Percentiles rank a stretch among this genome's conserved stretches.
Conservation (phyloP, 2,113 vertebrate species). For the Neomonachus schauinslandi region DNA sequence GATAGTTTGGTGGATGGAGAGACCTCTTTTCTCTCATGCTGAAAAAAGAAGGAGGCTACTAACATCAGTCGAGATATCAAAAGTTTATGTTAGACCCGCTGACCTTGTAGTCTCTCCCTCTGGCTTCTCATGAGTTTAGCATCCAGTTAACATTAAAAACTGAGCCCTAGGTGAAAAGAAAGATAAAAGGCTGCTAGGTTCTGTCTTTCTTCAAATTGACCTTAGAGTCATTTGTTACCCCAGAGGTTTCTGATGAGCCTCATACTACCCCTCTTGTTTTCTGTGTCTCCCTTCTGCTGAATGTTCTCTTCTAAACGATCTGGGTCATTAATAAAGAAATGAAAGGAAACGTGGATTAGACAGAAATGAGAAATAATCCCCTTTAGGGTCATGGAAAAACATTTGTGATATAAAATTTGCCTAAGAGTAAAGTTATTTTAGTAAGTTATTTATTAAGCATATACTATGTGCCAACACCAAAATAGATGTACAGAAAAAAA, state of each 20-base stretch:
- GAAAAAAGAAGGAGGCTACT: background rate
- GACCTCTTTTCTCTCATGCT: background rate
- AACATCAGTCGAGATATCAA: background rate
- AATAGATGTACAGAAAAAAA: background rate
- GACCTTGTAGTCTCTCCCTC: background rate
- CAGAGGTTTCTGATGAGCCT: slow-evolving; percentile 18
- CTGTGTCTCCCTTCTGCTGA: background rate
- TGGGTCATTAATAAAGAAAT: slow-evolving; percentile 35
- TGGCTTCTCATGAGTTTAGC: background rate
- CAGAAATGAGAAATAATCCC: background rate
- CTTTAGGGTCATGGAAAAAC: background rate
- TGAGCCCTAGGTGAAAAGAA: background rate
- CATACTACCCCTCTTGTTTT: background rate
- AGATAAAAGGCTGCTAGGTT: background rate
- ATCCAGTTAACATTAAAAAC: slow-evolving; percentile 39
- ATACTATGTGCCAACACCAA: background rate
- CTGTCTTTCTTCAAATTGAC: slow-evolving; percentile 39
- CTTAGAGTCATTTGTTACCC: background rate
- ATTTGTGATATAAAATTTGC: background rate
- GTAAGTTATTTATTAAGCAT: slow-evolving; percentile 18
- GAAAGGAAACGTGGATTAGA: slow-evolving; percentile 37
- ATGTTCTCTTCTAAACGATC: slow-evolving; percentile 1
- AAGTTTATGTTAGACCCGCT: background rate
- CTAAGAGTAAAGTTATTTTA: background rate
- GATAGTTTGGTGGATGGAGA: background rate